A percentile compares a stretch with the other conserved stretches of the same genome.
phyloP scores from a whole-genome alignment of 2,113 vertebrate species.

The Anoplopoma fimbria region DNA sequence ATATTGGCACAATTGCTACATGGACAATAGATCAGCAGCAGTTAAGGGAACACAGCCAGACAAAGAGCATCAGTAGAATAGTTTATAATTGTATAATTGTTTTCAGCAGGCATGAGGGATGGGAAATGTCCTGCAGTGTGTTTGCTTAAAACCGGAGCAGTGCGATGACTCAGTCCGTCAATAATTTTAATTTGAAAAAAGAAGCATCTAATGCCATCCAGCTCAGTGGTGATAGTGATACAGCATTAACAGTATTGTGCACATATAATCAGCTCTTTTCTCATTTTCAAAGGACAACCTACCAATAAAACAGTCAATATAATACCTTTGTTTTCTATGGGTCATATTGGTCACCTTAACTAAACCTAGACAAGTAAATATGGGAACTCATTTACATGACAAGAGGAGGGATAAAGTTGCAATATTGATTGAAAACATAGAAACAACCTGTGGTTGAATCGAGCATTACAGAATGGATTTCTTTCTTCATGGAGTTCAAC shows the following conservation, averaged over 20 bases:
- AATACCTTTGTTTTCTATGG: background rate
- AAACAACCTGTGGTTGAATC: no score
- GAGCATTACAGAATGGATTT: background rate
- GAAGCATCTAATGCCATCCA: background rate
- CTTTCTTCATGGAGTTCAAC: background rate
- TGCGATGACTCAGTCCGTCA: constrained; percentile 49
- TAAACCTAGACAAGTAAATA: background rate
- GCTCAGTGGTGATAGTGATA: background rate
- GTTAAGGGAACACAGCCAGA: background rate
- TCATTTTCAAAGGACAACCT: background rate
- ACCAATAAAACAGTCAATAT: background rate
- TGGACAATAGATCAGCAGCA: background rate
- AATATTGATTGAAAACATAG: background rate
- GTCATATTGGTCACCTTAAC: no score
- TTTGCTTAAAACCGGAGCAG: background rate
- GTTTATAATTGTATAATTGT: background rate
- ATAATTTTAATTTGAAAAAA: background rate
- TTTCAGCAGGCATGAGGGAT: constrained; percentile 6
- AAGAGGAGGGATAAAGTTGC: background rate
- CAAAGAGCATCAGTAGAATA: background rate
- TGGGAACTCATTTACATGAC: background rate
- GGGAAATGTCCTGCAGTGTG: constrained; percentile 9
- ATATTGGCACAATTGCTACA: background rate
- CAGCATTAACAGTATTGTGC: background rate
- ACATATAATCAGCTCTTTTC: background rate